Base-by-base conservation (phyloP, 1,140 invertebrate species). In the Pogonomyrmex barbatus region DNA sequence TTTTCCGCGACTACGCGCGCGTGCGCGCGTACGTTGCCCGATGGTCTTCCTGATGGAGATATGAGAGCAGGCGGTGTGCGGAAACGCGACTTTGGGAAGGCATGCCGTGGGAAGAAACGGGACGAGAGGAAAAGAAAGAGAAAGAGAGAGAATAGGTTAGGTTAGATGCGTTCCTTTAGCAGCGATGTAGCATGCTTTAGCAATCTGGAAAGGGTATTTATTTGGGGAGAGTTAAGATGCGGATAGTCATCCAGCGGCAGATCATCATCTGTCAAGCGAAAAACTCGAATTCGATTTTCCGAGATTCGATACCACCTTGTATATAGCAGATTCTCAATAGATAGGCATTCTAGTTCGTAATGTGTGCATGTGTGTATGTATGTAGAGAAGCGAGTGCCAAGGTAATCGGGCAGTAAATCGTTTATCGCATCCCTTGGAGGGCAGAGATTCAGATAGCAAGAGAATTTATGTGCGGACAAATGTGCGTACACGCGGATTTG, bases 1-100 rank as follows among this genome's bases (percentile, higher is more conserved):
- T 89, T 89, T 91, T 89, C 89, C 87, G 75, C 42, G 84, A 88
- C 73, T 60, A 56, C 68, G 77, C 62, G 84, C 0, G 17, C 0
- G 62, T n/a, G 47, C 24, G 50, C 63, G 63, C 65, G 82, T 71
- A 70, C 71, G 12, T 42, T 54, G 36, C 56, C 52, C 62, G 33
- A 85, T 30, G 50, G 36, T 30, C 30, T 39, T 47, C 56, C 65
- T 45, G n/a, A 8, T 9, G 8, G 24, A 33, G 58, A 56, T 30
- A 12, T 58, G 50, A 56, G 42, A 56, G 42, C 30, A 56, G 47
- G 30, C 33, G 39, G 17, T 33, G 56, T 60, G 45, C 76, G 33
- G 36, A 67, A 83, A 71, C 24, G 63, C 39, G 17, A 39, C 24
- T 77, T 50, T 30, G 17, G 62, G 50, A 45, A 33, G 12, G 60